phyloP scores from a whole-genome alignment of 2,888 invertebrate species.

The Suillia variegata region DNA sequence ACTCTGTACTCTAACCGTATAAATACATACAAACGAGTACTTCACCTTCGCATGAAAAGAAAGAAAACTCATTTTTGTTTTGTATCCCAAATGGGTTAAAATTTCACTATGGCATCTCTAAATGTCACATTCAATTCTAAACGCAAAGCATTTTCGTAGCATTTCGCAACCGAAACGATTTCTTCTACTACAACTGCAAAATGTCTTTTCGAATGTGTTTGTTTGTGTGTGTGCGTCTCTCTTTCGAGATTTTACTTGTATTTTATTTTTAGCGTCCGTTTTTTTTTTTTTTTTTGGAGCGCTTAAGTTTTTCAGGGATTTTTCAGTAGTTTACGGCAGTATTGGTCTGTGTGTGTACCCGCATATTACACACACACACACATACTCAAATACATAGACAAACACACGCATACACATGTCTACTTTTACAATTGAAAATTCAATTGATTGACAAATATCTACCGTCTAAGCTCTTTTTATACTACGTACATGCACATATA shows the following conservation, averaged over 20 bases:
- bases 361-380: not conserved
- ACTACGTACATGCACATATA: not conserved
- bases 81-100: not conserved
- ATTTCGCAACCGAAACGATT: not conserved
- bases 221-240: no score
- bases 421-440: conserved; percentile 29
- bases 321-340: not conserved
- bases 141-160: not conserved
- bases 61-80: conserved; percentile 3
- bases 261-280: not conserved
- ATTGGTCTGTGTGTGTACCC: not conserved
- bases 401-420: not conserved
- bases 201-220: no score
- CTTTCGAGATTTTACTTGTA: not conserved
- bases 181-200: not conserved
- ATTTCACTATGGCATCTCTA: not conserved
- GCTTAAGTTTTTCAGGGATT: no score
- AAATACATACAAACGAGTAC: no score
- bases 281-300: not conserved
- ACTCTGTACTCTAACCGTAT: no score
- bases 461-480: not conserved
- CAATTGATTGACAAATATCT: conserved; percentile 33
- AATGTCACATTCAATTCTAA: not conserved
- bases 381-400: no score
- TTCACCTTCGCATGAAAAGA: no score